These are phyloP conservation scores for Merops nubicus DNA, from an alignment of 2,113 vertebrate species.

Conservation along the genomic window DNA sequence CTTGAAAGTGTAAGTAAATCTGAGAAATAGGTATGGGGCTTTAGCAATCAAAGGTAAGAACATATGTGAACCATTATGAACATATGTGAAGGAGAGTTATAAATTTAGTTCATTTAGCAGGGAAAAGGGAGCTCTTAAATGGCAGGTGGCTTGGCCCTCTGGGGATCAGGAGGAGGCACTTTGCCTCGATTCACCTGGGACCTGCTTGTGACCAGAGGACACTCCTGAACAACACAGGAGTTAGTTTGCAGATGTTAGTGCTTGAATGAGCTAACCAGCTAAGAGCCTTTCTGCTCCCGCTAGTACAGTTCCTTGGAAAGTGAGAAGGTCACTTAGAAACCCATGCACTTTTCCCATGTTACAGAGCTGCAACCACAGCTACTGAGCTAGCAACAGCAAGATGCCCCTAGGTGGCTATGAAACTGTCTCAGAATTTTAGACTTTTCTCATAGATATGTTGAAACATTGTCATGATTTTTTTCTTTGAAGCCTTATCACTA, in stretches of 20 bases:
- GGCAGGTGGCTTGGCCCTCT: neutral
- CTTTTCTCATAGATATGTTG: neutral
- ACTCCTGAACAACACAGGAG: neutral
- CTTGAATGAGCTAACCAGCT: neutral
- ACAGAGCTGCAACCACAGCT: neutral
- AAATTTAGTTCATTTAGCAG: neutral
- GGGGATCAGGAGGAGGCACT: neutral
- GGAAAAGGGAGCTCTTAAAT: neutral
- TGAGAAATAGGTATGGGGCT: neutral
- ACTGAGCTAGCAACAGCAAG: neutral
- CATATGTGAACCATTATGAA: accelerated
- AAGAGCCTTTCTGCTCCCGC: neutral
- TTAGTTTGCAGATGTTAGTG: neutral
- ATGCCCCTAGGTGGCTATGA: neutral
- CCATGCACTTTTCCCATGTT: neutral
- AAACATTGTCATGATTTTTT: neutral
- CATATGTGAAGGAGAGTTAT: neutral
- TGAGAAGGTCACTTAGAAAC: neutral
- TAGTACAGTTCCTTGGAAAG: neutral
- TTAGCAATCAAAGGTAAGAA: neutral
- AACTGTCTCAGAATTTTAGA: neutral
- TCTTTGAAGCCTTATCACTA: neutral
- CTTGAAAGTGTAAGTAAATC: neutral
- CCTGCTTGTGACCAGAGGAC: neutral
- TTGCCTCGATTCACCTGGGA: neutral